Evolutionary conservation across 2,888 invertebrate species (phyloP).

Genomic region (Adineta ricciae): DNA sequence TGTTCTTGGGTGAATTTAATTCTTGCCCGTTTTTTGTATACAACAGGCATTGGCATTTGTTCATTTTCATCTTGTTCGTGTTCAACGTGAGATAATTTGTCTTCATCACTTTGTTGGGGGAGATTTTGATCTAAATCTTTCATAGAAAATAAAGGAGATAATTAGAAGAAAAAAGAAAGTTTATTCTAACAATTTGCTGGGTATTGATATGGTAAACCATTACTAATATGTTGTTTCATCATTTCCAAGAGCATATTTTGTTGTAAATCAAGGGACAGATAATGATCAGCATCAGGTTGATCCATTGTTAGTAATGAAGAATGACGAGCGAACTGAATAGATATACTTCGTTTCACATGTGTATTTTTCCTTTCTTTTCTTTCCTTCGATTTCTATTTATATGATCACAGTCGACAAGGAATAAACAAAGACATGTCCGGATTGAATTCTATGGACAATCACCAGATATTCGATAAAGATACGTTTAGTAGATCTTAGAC

Average conservation of each 20-base stretch:
- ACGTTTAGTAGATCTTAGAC: too few relatives aligned
- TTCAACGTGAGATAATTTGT: neutral
- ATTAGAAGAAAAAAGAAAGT: too few relatives aligned
- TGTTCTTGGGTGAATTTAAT: neutral
- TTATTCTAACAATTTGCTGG: neutral
- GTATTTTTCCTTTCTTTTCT: neutral
- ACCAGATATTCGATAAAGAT: too few relatives aligned
- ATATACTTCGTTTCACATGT: neutral
- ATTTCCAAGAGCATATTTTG: neutral
- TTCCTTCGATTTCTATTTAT: neutral
- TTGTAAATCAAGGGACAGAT: neutral
- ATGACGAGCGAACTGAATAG: too few relatives aligned
- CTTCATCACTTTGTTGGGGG: neutral
- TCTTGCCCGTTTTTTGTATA: neutral
- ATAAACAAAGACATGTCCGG: too few relatives aligned
- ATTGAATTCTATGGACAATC: too few relatives aligned
- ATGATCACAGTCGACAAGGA: too few relatives aligned
- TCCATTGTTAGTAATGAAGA: neutral
- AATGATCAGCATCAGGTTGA: neutral
- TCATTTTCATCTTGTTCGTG: neutral
- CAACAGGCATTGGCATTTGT: neutral
- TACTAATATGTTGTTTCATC: neutral
- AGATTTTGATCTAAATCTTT: neutral
- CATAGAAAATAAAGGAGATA: too few relatives aligned
- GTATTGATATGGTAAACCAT: neutral